Evolutionary conservation across 1,140 invertebrate genomes (phyloP).

Genomic region (Heliconius himera): DNA sequence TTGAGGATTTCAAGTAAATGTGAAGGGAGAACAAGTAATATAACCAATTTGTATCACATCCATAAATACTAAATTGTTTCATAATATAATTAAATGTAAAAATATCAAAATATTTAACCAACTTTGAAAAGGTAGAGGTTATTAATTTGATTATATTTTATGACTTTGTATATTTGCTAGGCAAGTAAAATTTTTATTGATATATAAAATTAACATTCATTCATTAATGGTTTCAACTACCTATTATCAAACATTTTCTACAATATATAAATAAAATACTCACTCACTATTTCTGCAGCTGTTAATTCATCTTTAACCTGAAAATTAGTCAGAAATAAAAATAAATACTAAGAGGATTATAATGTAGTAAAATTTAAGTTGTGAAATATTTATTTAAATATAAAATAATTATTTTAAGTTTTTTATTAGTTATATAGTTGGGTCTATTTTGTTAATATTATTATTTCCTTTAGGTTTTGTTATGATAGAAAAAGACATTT

Average conservation of each 20-base stretch:
- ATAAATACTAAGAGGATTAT: neutral
- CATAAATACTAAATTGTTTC: neutral
- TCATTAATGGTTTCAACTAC: neutral
- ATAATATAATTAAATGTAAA: neutral
- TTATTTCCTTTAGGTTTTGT: too few species aligned
- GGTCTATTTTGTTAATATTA: too few species aligned
- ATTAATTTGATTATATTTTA: slow-evolving; percentile 1
- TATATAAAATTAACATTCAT: too few species aligned
- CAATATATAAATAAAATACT: slow-evolving; percentile 45
- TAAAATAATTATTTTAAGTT: neutral
- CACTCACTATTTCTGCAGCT: slow-evolving; percentile 63
- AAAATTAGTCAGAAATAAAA: neutral
- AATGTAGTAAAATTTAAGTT: neutral
- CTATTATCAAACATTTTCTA: too few species aligned
- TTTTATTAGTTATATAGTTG: too few species aligned
- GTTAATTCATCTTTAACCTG: slow-evolving; percentile 70
- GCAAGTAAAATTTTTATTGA: too few species aligned
- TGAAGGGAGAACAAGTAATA: too few species aligned
- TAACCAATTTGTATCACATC: too few species aligned
- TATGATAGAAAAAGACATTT: too few species aligned
- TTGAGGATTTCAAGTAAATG: too few species aligned
- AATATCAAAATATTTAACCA: neutral
- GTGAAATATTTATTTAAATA: neutral
- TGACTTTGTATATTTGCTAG: neutral
- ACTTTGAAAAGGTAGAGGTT: too few species aligned